Percentiles rank a stretch among this genome's conserved stretches.
phyloP scores from a whole-genome alignment of 2,797 vertebrate genomes.

The Etheostoma perlongum region DNA sequence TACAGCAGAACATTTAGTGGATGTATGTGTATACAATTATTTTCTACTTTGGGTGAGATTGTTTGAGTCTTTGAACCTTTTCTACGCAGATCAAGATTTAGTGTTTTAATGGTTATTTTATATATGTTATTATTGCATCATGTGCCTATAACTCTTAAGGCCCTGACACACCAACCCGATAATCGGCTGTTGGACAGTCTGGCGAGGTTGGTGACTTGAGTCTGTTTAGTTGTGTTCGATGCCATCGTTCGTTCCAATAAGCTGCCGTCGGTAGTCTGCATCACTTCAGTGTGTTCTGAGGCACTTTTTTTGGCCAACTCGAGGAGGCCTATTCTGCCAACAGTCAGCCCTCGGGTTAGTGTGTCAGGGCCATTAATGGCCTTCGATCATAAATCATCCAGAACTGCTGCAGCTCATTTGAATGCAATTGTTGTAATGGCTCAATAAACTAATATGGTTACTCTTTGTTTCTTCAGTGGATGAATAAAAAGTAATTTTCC shows the following conservation, averaged over 20 bases:
- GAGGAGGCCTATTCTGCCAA: no score
- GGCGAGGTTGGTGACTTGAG: no score
- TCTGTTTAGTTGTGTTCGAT: no score
- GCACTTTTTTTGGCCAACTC: no score
- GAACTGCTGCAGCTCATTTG: not conserved
- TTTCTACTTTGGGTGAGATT: slow-evolving; percentile 15
- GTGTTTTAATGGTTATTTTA: slow-evolving; percentile 41
- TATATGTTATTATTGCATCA: slow-evolving; percentile 14
- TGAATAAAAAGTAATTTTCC: slow-evolving; percentile 35
- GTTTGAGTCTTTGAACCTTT: slow-evolving; percentile 30
- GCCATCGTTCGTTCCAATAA: no score
- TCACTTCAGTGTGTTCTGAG: no score
- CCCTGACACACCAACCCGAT: no score
- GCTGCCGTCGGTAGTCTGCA: no score
- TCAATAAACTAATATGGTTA: slow-evolving; percentile 24
- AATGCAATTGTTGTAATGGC: slow-evolving; percentile 20
- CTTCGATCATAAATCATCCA: slow-evolving; percentile 27
- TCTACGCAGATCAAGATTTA: slow-evolving; percentile 17
- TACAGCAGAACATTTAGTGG: not conserved
- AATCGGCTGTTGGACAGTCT: no score
- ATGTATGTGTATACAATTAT: not conserved
- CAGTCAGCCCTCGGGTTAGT: no score
- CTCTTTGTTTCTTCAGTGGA: slow-evolving; percentile 25
- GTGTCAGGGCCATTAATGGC: no score
- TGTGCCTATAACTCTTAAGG: not conserved